Evolutionary conservation across 2,113 vertebrate genomes (phyloP).

Genomic region (Polyodon spathula): DNA sequence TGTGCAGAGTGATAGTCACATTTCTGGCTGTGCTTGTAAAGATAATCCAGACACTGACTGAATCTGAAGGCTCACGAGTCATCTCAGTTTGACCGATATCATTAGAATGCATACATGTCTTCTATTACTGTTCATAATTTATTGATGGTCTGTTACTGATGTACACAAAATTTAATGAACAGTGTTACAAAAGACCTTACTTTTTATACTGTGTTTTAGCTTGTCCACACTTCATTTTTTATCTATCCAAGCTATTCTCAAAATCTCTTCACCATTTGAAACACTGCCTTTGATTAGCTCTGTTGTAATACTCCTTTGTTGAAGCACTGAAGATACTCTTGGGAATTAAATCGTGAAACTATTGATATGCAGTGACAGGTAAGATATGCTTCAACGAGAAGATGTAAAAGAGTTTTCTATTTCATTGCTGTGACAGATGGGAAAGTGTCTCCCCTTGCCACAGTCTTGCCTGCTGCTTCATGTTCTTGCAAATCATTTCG

Average conservation of each 20-base stretch:
- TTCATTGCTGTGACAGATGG: background rate
- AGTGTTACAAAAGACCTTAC: background rate
- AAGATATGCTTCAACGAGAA: background rate
- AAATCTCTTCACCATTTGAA: background rate
- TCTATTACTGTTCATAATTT: background rate
- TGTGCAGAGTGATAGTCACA: background rate
- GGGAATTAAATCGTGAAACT: conserved; percentile 4
- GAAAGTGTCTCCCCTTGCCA: background rate
- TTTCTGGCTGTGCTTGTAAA: background rate
- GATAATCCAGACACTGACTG: background rate
- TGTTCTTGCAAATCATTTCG: background rate
- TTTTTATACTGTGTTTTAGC: background rate
- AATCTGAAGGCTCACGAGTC: background rate
- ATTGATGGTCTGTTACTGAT: background rate
- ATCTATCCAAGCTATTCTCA: conserved; percentile 3
- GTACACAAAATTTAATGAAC: background rate
- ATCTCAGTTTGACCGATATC: background rate
- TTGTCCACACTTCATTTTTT: background rate
- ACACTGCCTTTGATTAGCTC: background rate
- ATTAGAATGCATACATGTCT: background rate
- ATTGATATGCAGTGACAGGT: background rate
- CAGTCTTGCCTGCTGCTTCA: background rate
- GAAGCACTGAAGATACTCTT: background rate
- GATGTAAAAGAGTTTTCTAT: background rate
- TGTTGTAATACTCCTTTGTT: conserved; percentile 1